These are phyloP conservation scores for Sebastes steindachneri DNA, from an alignment of 2,797 vertebrate genomes.

Conservation along the genomic window DNA sequence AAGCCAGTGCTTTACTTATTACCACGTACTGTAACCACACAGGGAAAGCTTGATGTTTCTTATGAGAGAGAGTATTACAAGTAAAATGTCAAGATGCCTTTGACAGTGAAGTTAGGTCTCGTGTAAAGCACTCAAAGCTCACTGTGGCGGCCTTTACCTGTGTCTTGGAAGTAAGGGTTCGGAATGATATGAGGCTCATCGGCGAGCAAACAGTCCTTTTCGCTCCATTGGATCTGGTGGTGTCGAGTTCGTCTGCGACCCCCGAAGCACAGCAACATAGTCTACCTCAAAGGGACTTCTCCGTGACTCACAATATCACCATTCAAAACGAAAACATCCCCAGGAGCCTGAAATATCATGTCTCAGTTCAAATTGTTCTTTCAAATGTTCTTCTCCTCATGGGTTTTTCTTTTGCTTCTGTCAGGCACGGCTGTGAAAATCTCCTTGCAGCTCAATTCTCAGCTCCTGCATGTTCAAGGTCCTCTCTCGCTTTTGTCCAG, in stretches of 20 bases:
- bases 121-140: background rate
- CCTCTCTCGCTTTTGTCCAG: conserved; percentile 11
- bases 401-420: background rate
- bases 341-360: background rate
- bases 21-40: background rate
- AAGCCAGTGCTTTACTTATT: background rate
- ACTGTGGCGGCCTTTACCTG: conserved; percentile 71
- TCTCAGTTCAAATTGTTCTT: background rate
- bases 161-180: conserved; percentile 65
- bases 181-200: conserved; percentile 57
- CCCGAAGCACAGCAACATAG: conserved; percentile 80
- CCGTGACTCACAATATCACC: conserved; percentile 14
- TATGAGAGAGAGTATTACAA: background rate
- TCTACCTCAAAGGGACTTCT: background rate
- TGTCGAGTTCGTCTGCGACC: conserved; percentile 59
- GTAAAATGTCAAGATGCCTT: background rate
- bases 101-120: background rate
- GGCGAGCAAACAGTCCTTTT: conserved; percentile 70
- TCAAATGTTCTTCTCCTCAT: background rate
- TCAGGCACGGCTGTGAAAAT: conserved; percentile 5
- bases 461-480: conserved; percentile 1
- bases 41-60: background rate
- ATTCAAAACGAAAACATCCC: conserved; percentile 2
- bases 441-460: background rate
- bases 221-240: conserved; percentile 51